phyloP scores from a whole-genome alignment of 2,888 invertebrate species.

The Tetragonisca angustula region DNA sequence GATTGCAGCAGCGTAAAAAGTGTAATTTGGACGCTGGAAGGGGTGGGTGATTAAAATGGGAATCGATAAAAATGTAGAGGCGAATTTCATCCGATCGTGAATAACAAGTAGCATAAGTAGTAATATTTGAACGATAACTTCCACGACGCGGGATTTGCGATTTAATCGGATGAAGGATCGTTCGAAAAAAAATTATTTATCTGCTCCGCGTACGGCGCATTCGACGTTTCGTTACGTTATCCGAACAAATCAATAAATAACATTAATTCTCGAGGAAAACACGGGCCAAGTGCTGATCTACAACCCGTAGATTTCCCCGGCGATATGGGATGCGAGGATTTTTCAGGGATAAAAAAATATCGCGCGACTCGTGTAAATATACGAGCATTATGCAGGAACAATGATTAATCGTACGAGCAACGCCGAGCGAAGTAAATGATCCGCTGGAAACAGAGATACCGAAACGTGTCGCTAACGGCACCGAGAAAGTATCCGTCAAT shows the following conservation, averaged over 20 bases:
- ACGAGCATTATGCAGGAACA: not conserved
- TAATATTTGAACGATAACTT: conserved; percentile 7
- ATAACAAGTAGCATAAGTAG: conserved; percentile 24
- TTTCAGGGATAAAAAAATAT: not conserved
- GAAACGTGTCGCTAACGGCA: conserved; percentile 36
- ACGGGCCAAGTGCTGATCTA: not conserved
- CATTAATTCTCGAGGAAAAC: not conserved
- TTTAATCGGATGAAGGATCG: conserved; percentile 28
- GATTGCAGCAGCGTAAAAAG: conserved; percentile 16
- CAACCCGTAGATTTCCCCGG: not conserved
- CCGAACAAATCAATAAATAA: conserved; percentile 17
- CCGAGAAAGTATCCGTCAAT: conserved; percentile 41
- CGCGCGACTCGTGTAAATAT: no score
- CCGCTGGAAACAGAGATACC: conserved; percentile 1
- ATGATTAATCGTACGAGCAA: not conserved
- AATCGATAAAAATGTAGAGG: not conserved
- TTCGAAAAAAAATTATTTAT: conserved; percentile 18
- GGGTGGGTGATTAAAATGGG: not conserved
- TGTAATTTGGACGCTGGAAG: conserved; percentile 25
- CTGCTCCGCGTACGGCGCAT: not conserved
- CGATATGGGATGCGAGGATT: not conserved
- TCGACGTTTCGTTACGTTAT: not conserved
- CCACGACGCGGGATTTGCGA: conserved; percentile 2
- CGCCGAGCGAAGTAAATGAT: conserved; percentile 10
- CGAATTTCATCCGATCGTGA: conserved; percentile 5